A percentile compares a stretch with the other conserved stretches of the same genome.
These are phyloP conservation scores for Pocillopora grandis DNA, from an alignment of 92 coral and sea anemone genomes.

Conservation along the genomic window DNA sequence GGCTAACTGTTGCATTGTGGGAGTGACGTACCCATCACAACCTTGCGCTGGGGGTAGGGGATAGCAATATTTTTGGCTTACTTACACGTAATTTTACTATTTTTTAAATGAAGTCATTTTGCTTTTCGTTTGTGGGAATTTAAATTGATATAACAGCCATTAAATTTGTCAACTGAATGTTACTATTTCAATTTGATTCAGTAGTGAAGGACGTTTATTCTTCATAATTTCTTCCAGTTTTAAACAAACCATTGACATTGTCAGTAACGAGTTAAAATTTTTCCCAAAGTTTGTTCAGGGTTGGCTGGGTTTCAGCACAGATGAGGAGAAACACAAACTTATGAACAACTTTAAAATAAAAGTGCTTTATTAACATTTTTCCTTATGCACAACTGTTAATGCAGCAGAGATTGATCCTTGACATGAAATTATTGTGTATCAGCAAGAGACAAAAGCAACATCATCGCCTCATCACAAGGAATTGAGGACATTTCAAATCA, in stretches of 20 bases:
- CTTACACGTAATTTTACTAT: background rate
- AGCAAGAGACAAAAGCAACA: constrained; percentile 2
- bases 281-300: no score
- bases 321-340: background rate
- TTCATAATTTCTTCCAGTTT: no score
- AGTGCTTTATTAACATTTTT: constrained; percentile 26
- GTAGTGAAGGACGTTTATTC: no score
- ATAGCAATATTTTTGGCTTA: background rate
- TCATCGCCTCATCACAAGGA: background rate
- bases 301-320: background rate
- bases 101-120: background rate
- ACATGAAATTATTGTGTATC: constrained; percentile 1
- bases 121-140: background rate
- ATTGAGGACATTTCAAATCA: constrained; percentile 20
- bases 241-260: no score
- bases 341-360: constrained; percentile 15
- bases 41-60: constrained; percentile 17
- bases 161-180: no score
- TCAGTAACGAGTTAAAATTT: no score
- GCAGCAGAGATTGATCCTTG: constrained; percentile 17
- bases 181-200: no score
- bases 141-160: no score
- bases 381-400: constrained; percentile 16
- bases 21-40: background rate
- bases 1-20: constrained; percentile 49